Base-by-base conservation (phyloP, 1,140 invertebrate species). In the Zaprionus capensis region DNA sequence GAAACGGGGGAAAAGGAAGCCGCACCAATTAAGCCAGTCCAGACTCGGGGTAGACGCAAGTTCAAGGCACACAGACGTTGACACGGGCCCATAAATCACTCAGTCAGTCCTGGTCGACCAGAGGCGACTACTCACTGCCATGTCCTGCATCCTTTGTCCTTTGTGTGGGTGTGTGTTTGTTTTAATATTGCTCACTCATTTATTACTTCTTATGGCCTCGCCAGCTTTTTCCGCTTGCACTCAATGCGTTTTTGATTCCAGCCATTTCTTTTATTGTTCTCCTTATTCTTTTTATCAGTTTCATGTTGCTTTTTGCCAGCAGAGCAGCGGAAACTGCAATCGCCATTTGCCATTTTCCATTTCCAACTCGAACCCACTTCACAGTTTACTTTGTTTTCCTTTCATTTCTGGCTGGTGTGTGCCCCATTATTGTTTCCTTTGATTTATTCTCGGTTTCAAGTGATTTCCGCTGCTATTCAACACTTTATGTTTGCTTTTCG, bases 361-460 rank as follows among this genome's bases (percentile, higher is more conserved):
- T 68, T 70, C 20, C 53, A 17, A 28, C 46, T 53, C 17, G 22
- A 58, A 41, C 44, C 26, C 44, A 55, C 56, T 41, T 58, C 69
- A 55, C 44, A 28, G 55, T 69, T 64, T 67, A 17, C 59, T 80
- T 77, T 80, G 78, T 72, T 82, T 70, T 46, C 36, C 14, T 12
- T 75, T 71, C 69, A 9, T 44, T 53, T 56, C 56, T 4, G 28
- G 17, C 51, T 66, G 41, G 58, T 68, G 76, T 73, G 36, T 67
- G 65, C 41, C 68, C 83, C 84, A 85, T 88, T 88, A 88, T 88
- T 81, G 85, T 85, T 90, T 71, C 68, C 88, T 75, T 88, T 88
- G 85, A 88, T 88, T 88, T 88, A 88, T 88, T 63, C 74, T 81
- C 85, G 85, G 85, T 88, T 88, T 88, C 85, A 88, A 88, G 85